Evolutionary conservation across 2,113 vertebrate genomes (phyloP).

Genomic region (Cyprinodon variegatus): DNA sequence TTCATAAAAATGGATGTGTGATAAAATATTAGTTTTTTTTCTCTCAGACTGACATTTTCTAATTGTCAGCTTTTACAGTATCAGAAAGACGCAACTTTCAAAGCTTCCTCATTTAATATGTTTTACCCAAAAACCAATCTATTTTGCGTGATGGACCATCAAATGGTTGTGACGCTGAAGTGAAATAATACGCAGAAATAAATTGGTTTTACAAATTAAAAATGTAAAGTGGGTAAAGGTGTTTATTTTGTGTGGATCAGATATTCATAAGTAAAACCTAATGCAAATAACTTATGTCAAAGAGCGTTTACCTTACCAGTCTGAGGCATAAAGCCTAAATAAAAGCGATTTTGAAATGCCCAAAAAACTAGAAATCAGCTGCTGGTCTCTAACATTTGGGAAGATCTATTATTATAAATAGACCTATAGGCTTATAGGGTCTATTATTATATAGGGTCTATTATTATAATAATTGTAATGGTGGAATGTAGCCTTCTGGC

Average conservation of each 20-base stretch:
- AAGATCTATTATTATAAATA: no score
- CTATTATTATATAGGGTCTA: no score
- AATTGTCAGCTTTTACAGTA: not conserved
- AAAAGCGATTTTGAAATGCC: no score
- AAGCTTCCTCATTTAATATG: not conserved
- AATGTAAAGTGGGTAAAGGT: not conserved
- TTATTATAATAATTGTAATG: no score
- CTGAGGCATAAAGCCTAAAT: no score
- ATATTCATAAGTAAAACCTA: no score
- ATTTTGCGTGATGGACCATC: not conserved
- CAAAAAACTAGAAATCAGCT: no score
- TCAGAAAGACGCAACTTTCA: not conserved
- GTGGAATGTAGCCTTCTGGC: no score
- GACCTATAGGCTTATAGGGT: no score
- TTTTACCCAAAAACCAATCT: not conserved
- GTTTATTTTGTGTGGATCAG: no score
- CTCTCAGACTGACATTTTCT: not conserved
- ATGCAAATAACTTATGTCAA: not conserved
- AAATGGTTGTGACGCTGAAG: not conserved
- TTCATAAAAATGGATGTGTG: slow-evolving; percentile 8
- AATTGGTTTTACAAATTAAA: not conserved
- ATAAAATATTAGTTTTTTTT: not conserved
- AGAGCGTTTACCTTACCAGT: no score
- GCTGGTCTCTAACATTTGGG: no score
- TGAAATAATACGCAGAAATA: not conserved